phyloP scores from a whole-genome alignment of 2,888 invertebrate species.

The Melieria crassipennis region DNA sequence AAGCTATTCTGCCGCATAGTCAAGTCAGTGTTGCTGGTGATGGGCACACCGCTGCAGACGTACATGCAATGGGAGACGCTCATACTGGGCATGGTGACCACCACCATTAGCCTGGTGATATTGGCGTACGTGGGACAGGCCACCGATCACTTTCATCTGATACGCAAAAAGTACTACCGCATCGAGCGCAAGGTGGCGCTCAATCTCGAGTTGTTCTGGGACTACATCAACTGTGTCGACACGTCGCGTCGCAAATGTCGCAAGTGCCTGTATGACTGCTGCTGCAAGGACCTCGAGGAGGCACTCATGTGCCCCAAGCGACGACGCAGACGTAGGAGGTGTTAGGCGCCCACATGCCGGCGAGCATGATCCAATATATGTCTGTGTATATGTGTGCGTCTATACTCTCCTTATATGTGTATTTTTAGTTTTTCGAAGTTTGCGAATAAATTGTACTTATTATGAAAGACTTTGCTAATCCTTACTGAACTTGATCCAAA shows the following conservation, averaged over 20 bases:
- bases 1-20: constrained; percentile 38
- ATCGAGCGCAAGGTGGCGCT: constrained; percentile 35
- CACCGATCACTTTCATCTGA: constrained; percentile 43
- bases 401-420: background rate
- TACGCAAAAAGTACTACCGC: constrained; percentile 40
- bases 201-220: constrained; percentile 26
- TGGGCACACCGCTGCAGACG: constrained; percentile 32
- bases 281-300: constrained; percentile 10
- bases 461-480: no score
- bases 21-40: constrained; percentile 34
- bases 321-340: constrained; percentile 16
- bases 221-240: constrained; percentile 16
- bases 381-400: background rate
- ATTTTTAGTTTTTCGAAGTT: background rate
- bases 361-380: background rate
- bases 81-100: constrained; percentile 42
- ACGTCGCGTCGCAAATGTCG: background rate
- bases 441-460: constrained; percentile 11
- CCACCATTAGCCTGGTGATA: constrained; percentile 38
- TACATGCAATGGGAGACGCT: constrained; percentile 39
- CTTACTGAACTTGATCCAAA: no score
- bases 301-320: constrained; percentile 12
- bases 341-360: background rate
- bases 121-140: constrained; percentile 41
- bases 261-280: constrained; percentile 9